Conservation (phyloP, 2,888 invertebrate species). For the Neocrepidodera transversa region DNA sequence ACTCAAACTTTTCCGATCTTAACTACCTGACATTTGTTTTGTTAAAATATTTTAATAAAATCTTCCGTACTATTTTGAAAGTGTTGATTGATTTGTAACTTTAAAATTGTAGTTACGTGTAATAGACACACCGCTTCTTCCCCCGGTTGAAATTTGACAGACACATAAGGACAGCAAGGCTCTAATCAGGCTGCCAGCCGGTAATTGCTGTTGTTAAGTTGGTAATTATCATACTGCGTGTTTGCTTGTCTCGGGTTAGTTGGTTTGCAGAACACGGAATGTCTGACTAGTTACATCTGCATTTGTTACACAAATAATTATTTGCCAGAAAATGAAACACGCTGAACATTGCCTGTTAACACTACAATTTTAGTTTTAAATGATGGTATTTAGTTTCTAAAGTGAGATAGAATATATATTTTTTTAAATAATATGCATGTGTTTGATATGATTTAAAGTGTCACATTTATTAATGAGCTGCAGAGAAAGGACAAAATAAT, state of each 20-base stretch:
- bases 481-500: too few relatives aligned
- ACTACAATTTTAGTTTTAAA: too few relatives aligned
- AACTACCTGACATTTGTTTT: not conserved
- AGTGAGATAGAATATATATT: too few relatives aligned
- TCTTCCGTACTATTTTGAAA: slow-evolving; percentile 17
- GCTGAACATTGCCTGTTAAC: too few relatives aligned
- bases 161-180: slow-evolving; percentile 50
- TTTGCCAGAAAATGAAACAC: not conserved
- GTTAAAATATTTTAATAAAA: not conserved
- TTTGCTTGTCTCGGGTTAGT: slow-evolving; percentile 54
- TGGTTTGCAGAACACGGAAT: slow-evolving; percentile 49
- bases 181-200: slow-evolving; percentile 55
- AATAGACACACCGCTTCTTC: slow-evolving; percentile 33
- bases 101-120: slow-evolving; percentile 37
- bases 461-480: too few relatives aligned
- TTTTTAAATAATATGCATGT: too few relatives aligned
- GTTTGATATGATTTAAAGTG: too few relatives aligned
- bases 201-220: slow-evolving; percentile 53
- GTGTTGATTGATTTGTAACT: slow-evolving; percentile 51
- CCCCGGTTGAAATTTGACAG: slow-evolving; percentile 48
- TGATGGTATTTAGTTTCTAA: too few relatives aligned
- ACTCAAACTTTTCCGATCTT: not conserved
- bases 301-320: slow-evolving; percentile 1
- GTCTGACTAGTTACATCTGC: slow-evolving; percentile 48
- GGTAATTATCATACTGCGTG: slow-evolving; percentile 57